Conservation (phyloP, 2,797 vertebrate genomes). For the Triplophysa bombifrons region DNA sequence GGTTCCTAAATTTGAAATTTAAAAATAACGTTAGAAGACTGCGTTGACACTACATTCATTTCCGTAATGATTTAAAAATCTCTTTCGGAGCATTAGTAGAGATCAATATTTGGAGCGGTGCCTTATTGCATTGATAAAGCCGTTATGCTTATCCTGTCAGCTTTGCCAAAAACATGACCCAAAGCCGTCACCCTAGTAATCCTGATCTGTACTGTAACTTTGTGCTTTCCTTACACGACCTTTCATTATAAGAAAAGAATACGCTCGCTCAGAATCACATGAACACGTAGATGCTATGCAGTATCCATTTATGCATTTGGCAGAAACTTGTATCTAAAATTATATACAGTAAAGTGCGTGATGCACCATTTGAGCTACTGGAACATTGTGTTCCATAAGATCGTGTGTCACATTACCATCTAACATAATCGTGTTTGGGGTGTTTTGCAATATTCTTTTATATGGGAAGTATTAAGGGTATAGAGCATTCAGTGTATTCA, state of each 20-base stretch:
- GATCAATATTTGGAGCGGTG: background rate
- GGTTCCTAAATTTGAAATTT: too few relatives aligned
- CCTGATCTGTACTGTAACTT: background rate
- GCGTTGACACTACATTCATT: background rate
- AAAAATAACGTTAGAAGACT: background rate
- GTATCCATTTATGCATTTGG: background rate
- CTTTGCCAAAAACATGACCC: background rate
- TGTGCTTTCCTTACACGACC: background rate
- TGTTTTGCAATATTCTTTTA: background rate
- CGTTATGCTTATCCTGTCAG: background rate
- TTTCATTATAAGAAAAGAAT: background rate
- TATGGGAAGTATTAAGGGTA: background rate
- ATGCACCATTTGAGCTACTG: background rate
- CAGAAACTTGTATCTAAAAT: background rate
- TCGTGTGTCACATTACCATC: background rate
- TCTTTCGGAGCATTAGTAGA: background rate
- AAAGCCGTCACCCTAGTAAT: background rate
- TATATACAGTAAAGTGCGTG: background rate
- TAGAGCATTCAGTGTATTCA: background rate
- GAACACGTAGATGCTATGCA: background rate
- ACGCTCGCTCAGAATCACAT: background rate
- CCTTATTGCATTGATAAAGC: background rate
- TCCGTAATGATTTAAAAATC: background rate
- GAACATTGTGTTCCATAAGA: background rate
- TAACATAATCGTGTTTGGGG: background rate